Evolutionary conservation across 53 echinoderm and acorn worm genomes (phyloP).

Genomic region (Astropecten irregularis): DNA sequence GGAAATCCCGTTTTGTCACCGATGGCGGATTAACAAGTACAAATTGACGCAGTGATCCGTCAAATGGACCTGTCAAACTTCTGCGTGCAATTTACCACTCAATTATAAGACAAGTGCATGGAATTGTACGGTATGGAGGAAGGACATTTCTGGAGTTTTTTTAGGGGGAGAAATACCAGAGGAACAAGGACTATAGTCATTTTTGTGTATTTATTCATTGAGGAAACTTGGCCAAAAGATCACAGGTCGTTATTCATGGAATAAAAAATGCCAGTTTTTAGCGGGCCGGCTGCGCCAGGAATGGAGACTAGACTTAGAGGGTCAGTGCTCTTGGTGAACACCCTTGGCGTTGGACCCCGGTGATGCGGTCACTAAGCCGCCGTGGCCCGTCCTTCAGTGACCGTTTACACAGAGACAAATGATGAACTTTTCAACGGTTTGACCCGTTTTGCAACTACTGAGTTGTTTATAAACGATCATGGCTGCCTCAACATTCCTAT

Average conservation of each 20-base stretch:
- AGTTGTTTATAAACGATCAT: conserved; percentile 49
- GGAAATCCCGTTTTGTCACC: conserved; percentile 36
- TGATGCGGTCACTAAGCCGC: conserved; percentile 35
- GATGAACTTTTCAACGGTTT: conserved; percentile 35
- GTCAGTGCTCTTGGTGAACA: too few relatives aligned
- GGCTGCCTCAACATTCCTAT: conserved; percentile 15
- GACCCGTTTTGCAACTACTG: conserved; percentile 33
- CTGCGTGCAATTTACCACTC: not conserved
- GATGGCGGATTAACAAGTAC: conserved; percentile 48
- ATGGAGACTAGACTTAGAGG: too few relatives aligned
- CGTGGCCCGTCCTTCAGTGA: conserved; percentile 30
- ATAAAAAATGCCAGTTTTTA: too few relatives aligned
- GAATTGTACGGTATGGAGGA: not conserved
- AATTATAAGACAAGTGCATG: not conserved
- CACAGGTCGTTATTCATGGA: too few relatives aligned
- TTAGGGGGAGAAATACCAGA: too few relatives aligned
- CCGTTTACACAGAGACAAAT: not conserved
- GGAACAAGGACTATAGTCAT: not conserved
- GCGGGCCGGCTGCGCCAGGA: too few relatives aligned
- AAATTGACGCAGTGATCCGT: conserved; percentile 34
- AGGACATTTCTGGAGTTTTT: too few relatives aligned
- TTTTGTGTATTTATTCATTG: conserved; percentile 5
- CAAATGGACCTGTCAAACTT: conserved; percentile 30
- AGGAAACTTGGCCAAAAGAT: too few relatives aligned
- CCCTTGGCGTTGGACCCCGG: too few relatives aligned